phyloP scores from a whole-genome alignment of 2,888 invertebrate species.

The Cryptocephalus moraei region DNA sequence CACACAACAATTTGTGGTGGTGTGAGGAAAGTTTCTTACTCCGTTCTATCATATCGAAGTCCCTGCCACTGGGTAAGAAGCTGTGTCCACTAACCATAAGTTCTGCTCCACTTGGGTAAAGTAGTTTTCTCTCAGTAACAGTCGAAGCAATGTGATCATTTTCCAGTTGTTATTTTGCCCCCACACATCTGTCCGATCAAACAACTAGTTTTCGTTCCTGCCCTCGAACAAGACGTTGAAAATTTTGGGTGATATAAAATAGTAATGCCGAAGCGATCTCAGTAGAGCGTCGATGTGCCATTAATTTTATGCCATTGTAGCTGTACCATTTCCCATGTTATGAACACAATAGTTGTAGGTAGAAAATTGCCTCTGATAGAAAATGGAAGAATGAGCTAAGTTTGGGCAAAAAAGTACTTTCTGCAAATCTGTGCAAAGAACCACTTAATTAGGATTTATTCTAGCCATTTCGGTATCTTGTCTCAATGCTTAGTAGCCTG shows the following conservation, averaged over 20 bases:
- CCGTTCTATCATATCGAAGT: background rate
- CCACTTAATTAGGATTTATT: slow-evolving; percentile 5
- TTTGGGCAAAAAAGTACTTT: slow-evolving; percentile 6
- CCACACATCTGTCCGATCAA: too few species aligned
- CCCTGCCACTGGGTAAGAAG: background rate
- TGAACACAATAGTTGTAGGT: background rate
- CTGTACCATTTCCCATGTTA: too few species aligned
- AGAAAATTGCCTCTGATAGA: slow-evolving; percentile 5
- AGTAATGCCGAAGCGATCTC: too few species aligned
- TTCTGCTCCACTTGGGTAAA: background rate
- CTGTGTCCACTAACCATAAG: background rate
- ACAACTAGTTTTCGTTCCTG: too few species aligned
- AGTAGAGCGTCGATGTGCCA: too few species aligned
- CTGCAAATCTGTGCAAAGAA: slow-evolving; percentile 6
- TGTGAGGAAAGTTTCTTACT: background rate
- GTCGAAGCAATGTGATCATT: background rate
- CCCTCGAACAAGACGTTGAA: too few species aligned
- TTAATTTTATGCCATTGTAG: too few species aligned
- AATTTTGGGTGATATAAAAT: too few species aligned
- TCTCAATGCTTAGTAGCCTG: slow-evolving; percentile 5
- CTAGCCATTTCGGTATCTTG: slow-evolving; percentile 6
- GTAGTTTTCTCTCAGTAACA: background rate
- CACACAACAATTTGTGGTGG: too few species aligned
- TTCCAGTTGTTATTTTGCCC: too few species aligned
- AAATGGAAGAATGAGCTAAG: slow-evolving; percentile 6